Evolutionary conservation across 2,113 vertebrate species (phyloP).

Genomic region (Plecturocebus donacophilus): DNA sequence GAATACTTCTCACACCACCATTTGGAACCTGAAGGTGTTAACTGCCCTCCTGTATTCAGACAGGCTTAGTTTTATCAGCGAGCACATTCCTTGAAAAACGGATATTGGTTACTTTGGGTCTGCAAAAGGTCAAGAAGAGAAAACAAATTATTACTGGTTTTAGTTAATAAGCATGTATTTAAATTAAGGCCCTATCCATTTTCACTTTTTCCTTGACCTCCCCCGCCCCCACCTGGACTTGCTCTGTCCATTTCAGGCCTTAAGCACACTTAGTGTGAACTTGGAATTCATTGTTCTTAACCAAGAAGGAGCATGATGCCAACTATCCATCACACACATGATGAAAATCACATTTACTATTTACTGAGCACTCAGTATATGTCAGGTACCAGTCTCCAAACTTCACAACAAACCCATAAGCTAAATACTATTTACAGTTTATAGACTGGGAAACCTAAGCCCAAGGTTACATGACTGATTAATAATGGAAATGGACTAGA

Average conservation of each 20-base stretch:
- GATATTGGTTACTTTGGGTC: not conserved
- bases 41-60: not conserved
- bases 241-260: not conserved
- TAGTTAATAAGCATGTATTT: not conserved
- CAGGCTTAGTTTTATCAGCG: not conserved
- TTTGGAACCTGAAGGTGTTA: not conserved
- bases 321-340: not conserved
- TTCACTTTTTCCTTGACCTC: not conserved
- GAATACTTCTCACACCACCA: not conserved
- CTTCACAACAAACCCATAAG: not conserved
- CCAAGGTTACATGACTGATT: not conserved
- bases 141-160: not conserved
- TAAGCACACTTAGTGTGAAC: not conserved
- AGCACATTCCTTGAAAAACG: not conserved
- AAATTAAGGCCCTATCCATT: not conserved
- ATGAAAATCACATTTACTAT: not conserved
- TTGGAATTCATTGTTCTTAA: constrained; percentile 17
- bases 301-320: not conserved
- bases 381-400: not conserved
- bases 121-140: not conserved
- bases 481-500: not conserved
- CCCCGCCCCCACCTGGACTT: not conserved
- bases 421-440: not conserved
- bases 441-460: not conserved
- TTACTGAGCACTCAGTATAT: not conserved